Evolutionary conservation across 1,140 invertebrate genomes (phyloP).

Genomic region (Saccostrea glomerata): DNA sequence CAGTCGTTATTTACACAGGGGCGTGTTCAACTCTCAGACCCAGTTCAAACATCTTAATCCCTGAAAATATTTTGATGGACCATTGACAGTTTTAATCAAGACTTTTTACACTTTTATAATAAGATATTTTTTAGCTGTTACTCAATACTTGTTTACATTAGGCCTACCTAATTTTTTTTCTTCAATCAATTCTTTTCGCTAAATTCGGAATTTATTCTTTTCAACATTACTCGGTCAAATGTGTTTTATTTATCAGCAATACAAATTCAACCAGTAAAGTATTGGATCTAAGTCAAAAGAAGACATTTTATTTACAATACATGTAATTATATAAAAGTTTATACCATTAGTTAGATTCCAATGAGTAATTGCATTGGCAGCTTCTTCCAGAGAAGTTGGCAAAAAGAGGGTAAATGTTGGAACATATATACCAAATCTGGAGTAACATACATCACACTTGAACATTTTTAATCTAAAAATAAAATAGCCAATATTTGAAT

Average conservation of each 20-base stretch:
- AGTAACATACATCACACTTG: too few relatives aligned
- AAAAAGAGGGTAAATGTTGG: not conserved
- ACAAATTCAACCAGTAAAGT: not conserved
- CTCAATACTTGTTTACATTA: not conserved
- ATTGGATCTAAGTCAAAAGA: not conserved
- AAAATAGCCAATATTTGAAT: too few relatives aligned
- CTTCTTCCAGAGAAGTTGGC: not conserved
- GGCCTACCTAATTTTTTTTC: not conserved
- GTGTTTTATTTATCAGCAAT: not conserved
- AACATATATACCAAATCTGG: too few relatives aligned
- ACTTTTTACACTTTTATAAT: constrained; percentile 7
- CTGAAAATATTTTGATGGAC: not conserved
- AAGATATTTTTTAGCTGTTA: not conserved
- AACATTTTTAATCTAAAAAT: too few relatives aligned
- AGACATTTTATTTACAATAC: not conserved
- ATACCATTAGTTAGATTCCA: not conserved
- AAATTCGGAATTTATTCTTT: too few relatives aligned
- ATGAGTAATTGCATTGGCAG: not conserved
- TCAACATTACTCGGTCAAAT: not conserved
- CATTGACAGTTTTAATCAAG: constrained; percentile 2
- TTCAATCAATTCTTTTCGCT: too few relatives aligned
- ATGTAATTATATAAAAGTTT: not conserved
- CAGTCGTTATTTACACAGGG: not conserved
- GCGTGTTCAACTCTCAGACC: not conserved
- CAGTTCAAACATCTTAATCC: constrained; percentile 20